Base-by-base conservation (phyloP, 2,797 vertebrate genomes). In the Salarias fasciatus region DNA sequence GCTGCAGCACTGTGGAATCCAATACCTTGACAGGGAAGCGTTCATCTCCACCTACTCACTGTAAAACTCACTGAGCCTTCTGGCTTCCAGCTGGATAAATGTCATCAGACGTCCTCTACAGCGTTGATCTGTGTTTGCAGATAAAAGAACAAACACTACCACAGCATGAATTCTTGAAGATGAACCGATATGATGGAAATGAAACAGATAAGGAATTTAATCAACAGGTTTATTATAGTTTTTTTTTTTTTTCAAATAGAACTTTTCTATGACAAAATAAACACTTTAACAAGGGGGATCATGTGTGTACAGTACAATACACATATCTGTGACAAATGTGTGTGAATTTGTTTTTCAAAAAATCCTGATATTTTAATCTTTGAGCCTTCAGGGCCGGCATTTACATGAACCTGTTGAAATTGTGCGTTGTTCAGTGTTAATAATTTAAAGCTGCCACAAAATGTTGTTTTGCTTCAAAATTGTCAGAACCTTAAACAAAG, bases 271-370 rank as follows among this genome's bases (percentile, higher is more conserved):
- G 11, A 48, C 10, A 52, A 51, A 69, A 76, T 48, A 56, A 31
- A 43, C 4, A 11, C 9, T 46, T 53, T 8, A 33, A 49, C 42
- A 7, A 15, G n/a, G 11, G 8, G n/a, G 55, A 42, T 53, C 36
- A 12, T 48, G 7, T 59, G 13, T 65, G 49, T 65, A 59, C 63
- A 76, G 47, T 13, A 64, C 10, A 57, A 11, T n/a, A 40, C 33
- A 53, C 15, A 69, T 33, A 48, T n/a, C 29, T 33, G 38, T 8
- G 5, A 7, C 1, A 31, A 50, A 10, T 35, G 24, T 62, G 31
- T 6, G 24, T 36, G 44, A 0, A 31, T 46, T 38, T 50, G 8
- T 14, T 47, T 13, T 65, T 41, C 42, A n/a, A 13, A 48, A 11
- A 3, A 43, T 51, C 18, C 59, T 33, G 5, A 6, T 12, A 31